phyloP scores from a whole-genome alignment of 2,888 invertebrate genomes.

The Quadriops clusia region DNA sequence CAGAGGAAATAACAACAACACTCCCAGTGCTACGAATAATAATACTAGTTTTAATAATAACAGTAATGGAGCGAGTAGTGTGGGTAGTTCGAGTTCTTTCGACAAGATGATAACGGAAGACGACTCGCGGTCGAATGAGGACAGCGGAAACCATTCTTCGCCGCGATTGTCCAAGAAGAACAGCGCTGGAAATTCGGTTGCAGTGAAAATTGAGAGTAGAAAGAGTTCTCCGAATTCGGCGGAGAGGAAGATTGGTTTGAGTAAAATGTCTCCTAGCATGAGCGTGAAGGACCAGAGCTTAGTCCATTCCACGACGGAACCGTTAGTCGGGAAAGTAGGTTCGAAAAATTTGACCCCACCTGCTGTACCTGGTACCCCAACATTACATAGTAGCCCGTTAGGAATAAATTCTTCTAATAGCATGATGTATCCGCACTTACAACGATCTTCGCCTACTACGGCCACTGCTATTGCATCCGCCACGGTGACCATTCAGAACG shows the following conservation, averaged over 20 bases:
- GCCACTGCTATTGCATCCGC: slow-evolving; percentile 48
- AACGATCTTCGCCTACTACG: slow-evolving; percentile 58
- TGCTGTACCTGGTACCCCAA: slow-evolving; percentile 39
- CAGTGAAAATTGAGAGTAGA: slow-evolving; percentile 39
- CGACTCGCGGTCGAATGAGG: slow-evolving; percentile 61
- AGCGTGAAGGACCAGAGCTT: slow-evolving; percentile 26
- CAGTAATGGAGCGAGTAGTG: slow-evolving; percentile 66
- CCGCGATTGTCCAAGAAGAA: slow-evolving; percentile 43
- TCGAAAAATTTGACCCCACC: slow-evolving; percentile 51
- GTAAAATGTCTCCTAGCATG: slow-evolving; percentile 40
- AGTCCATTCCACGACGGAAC: slow-evolving; percentile 21
- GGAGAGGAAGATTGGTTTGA: slow-evolving; percentile 41
- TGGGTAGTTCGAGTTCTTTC: slow-evolving; percentile 51
- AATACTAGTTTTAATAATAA: slow-evolving; percentile 55
- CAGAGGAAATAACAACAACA: slow-evolving; percentile 67
- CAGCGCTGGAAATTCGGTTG: slow-evolving; percentile 23
- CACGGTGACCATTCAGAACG: slow-evolving; percentile 42
- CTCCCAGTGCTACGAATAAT: slow-evolving; percentile 66
- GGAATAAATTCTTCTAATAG: slow-evolving; percentile 32
- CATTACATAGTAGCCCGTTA: slow-evolving; percentile 50
- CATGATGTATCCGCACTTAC: slow-evolving; percentile 46
- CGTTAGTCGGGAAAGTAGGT: slow-evolving; percentile 48
- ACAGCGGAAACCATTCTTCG: slow-evolving; percentile 44
- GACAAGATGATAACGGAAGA: slow-evolving; percentile 64
- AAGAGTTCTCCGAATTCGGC: slow-evolving; percentile 43